A percentile compares a stretch with the other conserved stretches of the same genome.
These are phyloP conservation scores for Neocrepidodera transversa DNA, from an alignment of 2,888 invertebrate genomes.

Conservation along the genomic window DNA sequence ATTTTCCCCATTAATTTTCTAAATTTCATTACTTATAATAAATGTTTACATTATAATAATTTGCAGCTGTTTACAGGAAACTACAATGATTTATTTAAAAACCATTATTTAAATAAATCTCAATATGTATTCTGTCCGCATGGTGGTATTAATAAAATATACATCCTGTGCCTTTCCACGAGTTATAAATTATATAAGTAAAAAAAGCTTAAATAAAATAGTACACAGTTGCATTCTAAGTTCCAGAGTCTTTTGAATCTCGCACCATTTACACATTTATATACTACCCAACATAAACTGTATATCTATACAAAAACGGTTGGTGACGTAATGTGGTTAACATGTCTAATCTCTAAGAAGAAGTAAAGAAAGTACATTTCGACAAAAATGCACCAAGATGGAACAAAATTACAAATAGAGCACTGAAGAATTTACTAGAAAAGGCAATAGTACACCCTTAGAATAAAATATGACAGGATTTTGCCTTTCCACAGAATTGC, in stretches of 20 bases:
- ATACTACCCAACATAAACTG: conserved; percentile 35
- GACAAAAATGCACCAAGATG: no score
- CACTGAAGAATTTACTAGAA: no score
- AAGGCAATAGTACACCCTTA: no score
- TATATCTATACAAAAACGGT: no score
- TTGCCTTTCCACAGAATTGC: no score
- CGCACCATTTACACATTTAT: neutral
- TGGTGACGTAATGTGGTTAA: no score
- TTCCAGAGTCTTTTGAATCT: conserved; percentile 7
- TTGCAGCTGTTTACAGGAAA: conserved; percentile 30
- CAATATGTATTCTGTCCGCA: conserved; percentile 29
- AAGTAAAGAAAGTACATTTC: no score
- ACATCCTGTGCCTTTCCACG: conserved; percentile 35
- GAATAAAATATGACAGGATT: no score
- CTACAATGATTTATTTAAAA: conserved; percentile 31
- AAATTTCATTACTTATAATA: conserved; percentile 18
- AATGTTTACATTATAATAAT: conserved; percentile 25
- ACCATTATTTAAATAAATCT: conserved; percentile 31
- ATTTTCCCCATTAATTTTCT: neutral
- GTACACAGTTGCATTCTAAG: conserved; percentile 25
- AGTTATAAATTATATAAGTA: conserved; percentile 33
- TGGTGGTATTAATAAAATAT: conserved; percentile 35
- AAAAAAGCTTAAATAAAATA: conserved; percentile 29
- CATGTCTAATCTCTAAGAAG: no score
- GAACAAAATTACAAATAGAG: no score